phyloP scores from a whole-genome alignment of 1,140 invertebrate species.

The Lordiphosa collinella region DNA sequence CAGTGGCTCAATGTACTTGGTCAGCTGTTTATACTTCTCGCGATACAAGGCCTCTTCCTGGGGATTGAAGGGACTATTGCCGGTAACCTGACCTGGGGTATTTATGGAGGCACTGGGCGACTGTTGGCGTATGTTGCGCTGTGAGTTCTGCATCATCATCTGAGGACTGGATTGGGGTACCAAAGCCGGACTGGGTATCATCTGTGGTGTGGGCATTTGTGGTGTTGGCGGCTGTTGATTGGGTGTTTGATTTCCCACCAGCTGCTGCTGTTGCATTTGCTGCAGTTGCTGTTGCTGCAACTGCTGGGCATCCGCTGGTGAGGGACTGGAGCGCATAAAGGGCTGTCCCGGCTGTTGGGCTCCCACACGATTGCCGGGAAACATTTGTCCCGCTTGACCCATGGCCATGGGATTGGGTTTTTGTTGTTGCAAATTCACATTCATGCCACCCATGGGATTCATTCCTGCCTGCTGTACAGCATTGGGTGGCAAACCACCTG shows the following conservation, averaged over 20 bases:
- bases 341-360: conserved; percentile 64
- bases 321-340: conserved; percentile 82
- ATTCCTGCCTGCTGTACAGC: conserved; percentile 56
- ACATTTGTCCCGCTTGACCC: conserved; percentile 63
- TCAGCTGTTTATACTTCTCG: conserved; percentile 94
- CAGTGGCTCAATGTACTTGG: conserved; percentile 95
- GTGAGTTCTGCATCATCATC: conserved; percentile 81
- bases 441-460: conserved; percentile 65
- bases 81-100: conserved; percentile 87
- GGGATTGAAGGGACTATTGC: conserved; percentile 84
- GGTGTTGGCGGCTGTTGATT: conserved; percentile 53
- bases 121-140: conserved; percentile 84
- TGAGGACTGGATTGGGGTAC: conserved; percentile 86
- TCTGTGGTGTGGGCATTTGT: conserved; percentile 76
- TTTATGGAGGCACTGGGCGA: conserved; percentile 90
- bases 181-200: conserved; percentile 86
- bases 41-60: conserved; percentile 93
- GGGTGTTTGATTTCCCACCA: conserved; percentile 80
- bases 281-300: conserved; percentile 44
- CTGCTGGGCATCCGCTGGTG: conserved; percentile 67
- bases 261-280: conserved; percentile 36
- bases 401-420: conserved; percentile 61
- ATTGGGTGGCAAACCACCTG: conserved; percentile 50
- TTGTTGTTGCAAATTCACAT: conserved; percentile 59
- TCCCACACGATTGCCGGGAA: conserved; percentile 46